Evolutionary conservation across 2,113 vertebrate species (phyloP).

Genomic region (Macrotus californicus): DNA sequence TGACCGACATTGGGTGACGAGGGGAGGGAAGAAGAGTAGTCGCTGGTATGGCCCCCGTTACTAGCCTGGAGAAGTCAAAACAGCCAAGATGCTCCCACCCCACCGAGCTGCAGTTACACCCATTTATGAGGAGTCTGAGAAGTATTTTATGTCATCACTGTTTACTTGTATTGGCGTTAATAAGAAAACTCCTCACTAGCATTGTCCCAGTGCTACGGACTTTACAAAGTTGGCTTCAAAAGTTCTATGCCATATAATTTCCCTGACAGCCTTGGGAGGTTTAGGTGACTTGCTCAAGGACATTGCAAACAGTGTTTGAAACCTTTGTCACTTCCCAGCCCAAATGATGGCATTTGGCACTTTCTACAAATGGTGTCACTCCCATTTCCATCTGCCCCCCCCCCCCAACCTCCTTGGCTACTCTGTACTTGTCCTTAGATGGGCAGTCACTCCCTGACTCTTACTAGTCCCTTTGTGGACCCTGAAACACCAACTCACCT

Average conservation of each 20-base stretch:
- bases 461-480: neutral
- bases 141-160: neutral
- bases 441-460: neutral
- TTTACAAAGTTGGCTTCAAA: neutral
- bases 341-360: too few relatives aligned
- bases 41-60: slow-evolving; percentile 90
- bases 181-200: neutral
- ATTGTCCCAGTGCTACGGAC: neutral
- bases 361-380: neutral
- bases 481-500: slow-evolving; percentile 76
- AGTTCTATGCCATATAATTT: neutral
- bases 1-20: slow-evolving; percentile 94
- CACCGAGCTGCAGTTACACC: neutral
- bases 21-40: slow-evolving; percentile 92
- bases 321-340: neutral
- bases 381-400: neutral
- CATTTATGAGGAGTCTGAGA: neutral
- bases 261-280: neutral
- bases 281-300: neutral
- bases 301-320: neutral
- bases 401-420: neutral
- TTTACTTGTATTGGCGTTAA: neutral
- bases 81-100: neutral
- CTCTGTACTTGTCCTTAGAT: neutral
- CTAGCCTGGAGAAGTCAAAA: slow-evolving; percentile 81